Evolutionary conservation across 2,797 vertebrate genomes (phyloP).

Genomic region (Phoeniculus purpureus): DNA sequence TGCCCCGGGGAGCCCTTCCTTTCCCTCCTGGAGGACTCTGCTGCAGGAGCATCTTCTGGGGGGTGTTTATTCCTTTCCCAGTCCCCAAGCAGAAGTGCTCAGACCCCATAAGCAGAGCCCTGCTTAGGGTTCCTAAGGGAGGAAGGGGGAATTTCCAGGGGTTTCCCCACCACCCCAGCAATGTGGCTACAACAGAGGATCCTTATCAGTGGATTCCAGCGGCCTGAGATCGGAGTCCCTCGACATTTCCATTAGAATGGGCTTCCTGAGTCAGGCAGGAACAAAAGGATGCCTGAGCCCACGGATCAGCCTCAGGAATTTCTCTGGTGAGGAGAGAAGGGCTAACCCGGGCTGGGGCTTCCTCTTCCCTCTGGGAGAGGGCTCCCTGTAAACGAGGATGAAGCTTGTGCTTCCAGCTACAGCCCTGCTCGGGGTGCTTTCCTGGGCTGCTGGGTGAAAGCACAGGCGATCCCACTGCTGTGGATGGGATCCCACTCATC

Average conservation of each 20-base stretch:
- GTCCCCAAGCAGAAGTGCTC: not conserved
- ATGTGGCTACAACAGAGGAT: not conserved
- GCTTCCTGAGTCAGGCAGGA: not conserved
- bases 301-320: not conserved
- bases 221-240: not conserved
- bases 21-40: not conserved
- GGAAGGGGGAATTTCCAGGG: not conserved
- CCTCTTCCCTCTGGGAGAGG: not conserved
- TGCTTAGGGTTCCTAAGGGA: not conserved
- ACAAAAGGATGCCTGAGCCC: not conserved
- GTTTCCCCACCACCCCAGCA: not conserved
- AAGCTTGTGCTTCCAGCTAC: not conserved
- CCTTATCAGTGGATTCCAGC: constrained; percentile 58
- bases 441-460: not conserved
- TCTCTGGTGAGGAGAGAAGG: not conserved
- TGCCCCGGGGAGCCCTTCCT: not conserved
- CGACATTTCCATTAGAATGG: constrained; percentile 22
- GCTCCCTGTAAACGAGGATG: not conserved
- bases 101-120: not conserved
- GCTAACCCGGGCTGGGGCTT: not conserved
- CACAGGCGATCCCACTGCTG: not conserved
- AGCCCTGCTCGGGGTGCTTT: accelerated
- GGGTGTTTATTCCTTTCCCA: not conserved
- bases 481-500: accelerated
- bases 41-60: not conserved